Conservation (phyloP, 2,888 invertebrate species). For the Aleiodes testaceus region DNA sequence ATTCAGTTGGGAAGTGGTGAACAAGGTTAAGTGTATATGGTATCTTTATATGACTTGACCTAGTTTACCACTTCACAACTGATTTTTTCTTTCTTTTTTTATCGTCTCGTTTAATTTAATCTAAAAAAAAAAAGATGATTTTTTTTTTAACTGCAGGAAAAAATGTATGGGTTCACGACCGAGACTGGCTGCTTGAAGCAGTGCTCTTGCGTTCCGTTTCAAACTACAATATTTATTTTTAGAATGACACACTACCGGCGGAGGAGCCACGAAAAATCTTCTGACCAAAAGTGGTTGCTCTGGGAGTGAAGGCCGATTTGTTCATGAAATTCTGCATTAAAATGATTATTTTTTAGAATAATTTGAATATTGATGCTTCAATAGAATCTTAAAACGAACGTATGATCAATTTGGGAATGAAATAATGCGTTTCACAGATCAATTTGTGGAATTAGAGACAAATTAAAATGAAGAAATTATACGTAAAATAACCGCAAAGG, state of each 20-base stretch:
- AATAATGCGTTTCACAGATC: too few species aligned
- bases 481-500: slow-evolving; percentile 5
- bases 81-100: slow-evolving; percentile 38
- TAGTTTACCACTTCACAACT: too few species aligned
- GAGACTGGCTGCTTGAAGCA: slow-evolving; percentile 49
- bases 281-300: slow-evolving; percentile 58
- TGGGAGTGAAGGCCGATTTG: slow-evolving; percentile 18
- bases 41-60: too few species aligned
- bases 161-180: slow-evolving; percentile 66
- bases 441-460: too few species aligned
- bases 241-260: slow-evolving; percentile 67
- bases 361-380: too few species aligned
- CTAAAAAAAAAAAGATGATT: slow-evolving; percentile 30
- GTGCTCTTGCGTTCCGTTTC: slow-evolving; percentile 48
- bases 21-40: too few species aligned
- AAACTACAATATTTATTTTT: slow-evolving; percentile 60
- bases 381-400: too few species aligned
- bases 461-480: too few species aligned
- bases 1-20: too few species aligned
- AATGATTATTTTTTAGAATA: too few species aligned
- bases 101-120: slow-evolving; percentile 60
- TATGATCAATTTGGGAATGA: too few species aligned
- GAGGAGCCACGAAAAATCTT: slow-evolving; percentile 51
- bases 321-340: too few species aligned
- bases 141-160: slow-evolving; percentile 46